Conservation (phyloP, 2,888 invertebrate species). For the Phanerotoma sp. region DNA sequence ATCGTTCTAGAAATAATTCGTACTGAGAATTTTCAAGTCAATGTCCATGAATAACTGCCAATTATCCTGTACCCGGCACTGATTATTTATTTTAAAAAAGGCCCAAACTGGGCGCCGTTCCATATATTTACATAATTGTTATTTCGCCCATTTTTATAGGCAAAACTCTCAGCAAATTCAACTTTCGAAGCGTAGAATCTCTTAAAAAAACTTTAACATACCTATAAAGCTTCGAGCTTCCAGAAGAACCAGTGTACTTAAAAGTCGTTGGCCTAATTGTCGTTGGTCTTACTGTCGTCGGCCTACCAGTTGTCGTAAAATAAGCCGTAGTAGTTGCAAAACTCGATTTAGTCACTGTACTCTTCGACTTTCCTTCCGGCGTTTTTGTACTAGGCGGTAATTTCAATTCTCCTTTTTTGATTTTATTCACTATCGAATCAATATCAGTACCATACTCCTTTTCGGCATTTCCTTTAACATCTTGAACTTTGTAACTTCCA, state of each 20-base stretch:
- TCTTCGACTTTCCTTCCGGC: constrained; percentile 7
- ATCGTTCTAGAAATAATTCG: too few species aligned
- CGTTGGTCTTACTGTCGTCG: constrained; percentile 34
- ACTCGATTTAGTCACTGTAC: neutral
- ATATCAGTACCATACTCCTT: constrained; percentile 71
- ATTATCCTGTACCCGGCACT: too few species aligned
- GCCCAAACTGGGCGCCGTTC: too few species aligned
- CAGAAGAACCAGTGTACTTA: neutral
- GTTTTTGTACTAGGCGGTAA: constrained; percentile 64
- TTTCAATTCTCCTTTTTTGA: constrained; percentile 80
- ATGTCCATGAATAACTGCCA: too few species aligned
- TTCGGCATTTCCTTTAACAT: constrained; percentile 72
- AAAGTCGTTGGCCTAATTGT: constrained; percentile 30
- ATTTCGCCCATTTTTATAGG: too few species aligned
- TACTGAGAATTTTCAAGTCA: too few species aligned
- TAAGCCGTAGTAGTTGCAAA: neutral
- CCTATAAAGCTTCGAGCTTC: too few species aligned
- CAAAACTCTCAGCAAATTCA: too few species aligned
- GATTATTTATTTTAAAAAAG: too few species aligned
- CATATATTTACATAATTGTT: too few species aligned
- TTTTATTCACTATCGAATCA: constrained; percentile 76
- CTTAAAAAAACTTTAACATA: too few species aligned
- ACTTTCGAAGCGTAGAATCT: too few species aligned
- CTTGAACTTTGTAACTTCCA: constrained; percentile 82
- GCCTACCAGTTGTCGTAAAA: constrained; percentile 1